Conservation (phyloP, 2,888 invertebrate species). For the Oxystoma pomonae region DNA sequence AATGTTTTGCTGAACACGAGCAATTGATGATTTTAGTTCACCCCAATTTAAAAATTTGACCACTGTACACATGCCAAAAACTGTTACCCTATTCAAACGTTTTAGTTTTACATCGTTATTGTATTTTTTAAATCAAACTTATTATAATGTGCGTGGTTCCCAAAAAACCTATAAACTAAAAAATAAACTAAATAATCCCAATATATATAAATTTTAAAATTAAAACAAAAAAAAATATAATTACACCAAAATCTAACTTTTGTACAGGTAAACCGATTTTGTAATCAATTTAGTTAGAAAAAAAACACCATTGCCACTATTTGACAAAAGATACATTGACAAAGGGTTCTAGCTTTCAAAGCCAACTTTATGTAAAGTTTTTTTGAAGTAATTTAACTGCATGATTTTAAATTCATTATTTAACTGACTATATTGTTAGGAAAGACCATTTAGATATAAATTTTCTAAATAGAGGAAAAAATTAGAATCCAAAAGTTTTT, state of each 20-base stretch:
- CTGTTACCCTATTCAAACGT: background rate
- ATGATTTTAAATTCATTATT: no score
- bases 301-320: background rate
- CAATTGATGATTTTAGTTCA: no score
- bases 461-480: no score
- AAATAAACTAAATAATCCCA: conserved; percentile 33
- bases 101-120: background rate
- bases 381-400: background rate
- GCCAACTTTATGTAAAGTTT: background rate
- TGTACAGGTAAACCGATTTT: conserved; percentile 10
- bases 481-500: no score
- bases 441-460: no score
- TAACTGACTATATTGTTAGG: no score
- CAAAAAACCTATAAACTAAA: conserved; percentile 22
- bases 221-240: conserved; percentile 26
- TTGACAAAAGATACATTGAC: conserved; percentile 1
- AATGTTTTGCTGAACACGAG: no score
- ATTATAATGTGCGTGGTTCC: background rate
- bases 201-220: conserved; percentile 22
- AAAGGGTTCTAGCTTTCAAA: background rate
- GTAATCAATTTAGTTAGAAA: conserved; percentile 2
- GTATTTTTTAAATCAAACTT: background rate
- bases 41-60: no score
- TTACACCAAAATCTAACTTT: conserved; percentile 32
- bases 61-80: no score